Percentiles rank a stretch among this genome's conserved stretches.
Conservation (phyloP, 2,113 vertebrate species). For the Sceloporus undulatus region DNA sequence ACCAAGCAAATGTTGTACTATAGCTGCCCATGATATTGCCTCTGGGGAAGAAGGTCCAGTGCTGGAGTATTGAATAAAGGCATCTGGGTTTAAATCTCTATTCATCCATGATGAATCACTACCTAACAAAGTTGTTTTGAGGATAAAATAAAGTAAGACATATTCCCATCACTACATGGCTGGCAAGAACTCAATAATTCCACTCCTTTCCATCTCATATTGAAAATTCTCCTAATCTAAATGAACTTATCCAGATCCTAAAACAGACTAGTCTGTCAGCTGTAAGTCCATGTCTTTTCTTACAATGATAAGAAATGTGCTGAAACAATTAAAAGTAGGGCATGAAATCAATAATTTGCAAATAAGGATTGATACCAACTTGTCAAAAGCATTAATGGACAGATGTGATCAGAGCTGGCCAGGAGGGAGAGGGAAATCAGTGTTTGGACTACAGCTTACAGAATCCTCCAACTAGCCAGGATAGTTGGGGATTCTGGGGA, state of each 20-base stretch:
- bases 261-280: constrained; percentile 26
- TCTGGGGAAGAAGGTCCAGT: neutral
- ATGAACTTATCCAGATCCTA: neutral
- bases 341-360: constrained; percentile 21
- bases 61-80: neutral
- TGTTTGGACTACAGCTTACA: too few species aligned
- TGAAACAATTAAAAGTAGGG: constrained; percentile 41
- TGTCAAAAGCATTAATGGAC: constrained; percentile 26
- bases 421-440: too few species aligned
- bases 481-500: too few species aligned
- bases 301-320: neutral
- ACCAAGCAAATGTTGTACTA: constrained; percentile 27
- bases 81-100: neutral
- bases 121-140: neutral
- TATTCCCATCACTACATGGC: constrained; percentile 6
- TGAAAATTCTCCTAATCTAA: neutral
- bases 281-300: constrained; percentile 11
- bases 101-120: neutral
- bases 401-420: too few species aligned
- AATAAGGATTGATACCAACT: neutral
- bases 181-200: constrained; percentile 48
- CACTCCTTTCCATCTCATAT: constrained; percentile 30
- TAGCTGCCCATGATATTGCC: constrained; percentile 55
- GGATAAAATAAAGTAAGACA: neutral
- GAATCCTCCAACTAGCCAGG: too few species aligned